phyloP scores from a whole-genome alignment of 2,797 vertebrate genomes.

The Morus bassanus region DNA sequence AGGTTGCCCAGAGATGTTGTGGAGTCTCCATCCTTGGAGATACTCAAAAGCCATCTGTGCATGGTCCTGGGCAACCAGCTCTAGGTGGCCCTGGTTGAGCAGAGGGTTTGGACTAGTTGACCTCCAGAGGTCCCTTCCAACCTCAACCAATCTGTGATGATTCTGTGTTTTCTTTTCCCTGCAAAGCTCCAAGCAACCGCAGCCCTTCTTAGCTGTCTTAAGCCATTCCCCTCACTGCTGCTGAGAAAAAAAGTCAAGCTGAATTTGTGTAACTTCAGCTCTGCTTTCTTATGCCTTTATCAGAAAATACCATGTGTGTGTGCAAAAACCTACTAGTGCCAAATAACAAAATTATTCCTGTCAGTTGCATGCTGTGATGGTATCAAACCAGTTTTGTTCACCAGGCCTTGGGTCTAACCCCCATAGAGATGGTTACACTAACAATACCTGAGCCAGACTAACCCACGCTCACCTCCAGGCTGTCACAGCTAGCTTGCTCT shows the following conservation, averaged over 20 bases:
- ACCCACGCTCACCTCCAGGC: background rate
- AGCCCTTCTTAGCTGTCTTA: background rate
- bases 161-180: background rate
- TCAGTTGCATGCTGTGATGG: too few species aligned
- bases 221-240: background rate
- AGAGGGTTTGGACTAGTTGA: background rate
- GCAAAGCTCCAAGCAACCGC: background rate
- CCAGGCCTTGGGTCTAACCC: background rate
- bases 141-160: background rate
- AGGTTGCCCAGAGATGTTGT: background rate
- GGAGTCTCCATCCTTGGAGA: background rate
- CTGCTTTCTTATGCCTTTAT: background rate
- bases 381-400: background rate
- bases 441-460: background rate
- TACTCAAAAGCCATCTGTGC: background rate
- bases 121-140: background rate
- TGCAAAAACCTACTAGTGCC: background rate
- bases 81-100: background rate
- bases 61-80: background rate
- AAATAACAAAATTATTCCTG: background rate
- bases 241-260: background rate
- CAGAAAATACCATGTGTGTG: background rate
- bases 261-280: background rate
- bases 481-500: background rate
- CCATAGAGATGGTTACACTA: accelerated